Evolutionary conservation across 92 coral and sea anemone genomes (phyloP).

Genomic region (Siderastrea siderea): DNA sequence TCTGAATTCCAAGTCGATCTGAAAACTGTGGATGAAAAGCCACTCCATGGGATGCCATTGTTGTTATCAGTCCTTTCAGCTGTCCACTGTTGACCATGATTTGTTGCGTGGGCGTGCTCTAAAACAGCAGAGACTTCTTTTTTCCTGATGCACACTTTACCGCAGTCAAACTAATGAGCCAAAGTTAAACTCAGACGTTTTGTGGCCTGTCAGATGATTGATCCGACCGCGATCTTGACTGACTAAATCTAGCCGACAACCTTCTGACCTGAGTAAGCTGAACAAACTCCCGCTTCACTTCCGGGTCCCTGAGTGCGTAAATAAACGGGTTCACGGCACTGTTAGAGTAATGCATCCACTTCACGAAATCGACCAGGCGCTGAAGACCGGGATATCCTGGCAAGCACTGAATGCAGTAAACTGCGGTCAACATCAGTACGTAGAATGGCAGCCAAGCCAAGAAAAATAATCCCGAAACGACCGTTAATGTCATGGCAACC

Average conservation of each 20-base stretch:
- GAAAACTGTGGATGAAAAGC: no score
- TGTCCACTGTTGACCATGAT: no score
- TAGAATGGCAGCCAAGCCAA: slow-evolving; percentile 86
- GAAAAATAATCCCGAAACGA: slow-evolving; percentile 72
- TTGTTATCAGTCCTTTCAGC: no score
- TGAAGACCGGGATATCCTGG: slow-evolving; percentile 42
- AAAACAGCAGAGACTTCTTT: no score
- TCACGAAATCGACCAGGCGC: slow-evolving; percentile 76
- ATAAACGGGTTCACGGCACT: slow-evolving; percentile 90
- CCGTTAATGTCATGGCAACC: slow-evolving; percentile 66
- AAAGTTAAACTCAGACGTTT: not conserved
- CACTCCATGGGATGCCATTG: no score
- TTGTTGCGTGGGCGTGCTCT: no score
- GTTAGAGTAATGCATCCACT: slow-evolving; percentile 95
- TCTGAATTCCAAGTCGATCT: no score
- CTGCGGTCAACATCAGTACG: slow-evolving; percentile 61
- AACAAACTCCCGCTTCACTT: slow-evolving; percentile 74
- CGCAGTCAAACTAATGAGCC: not conserved
- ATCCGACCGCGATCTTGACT: not conserved
- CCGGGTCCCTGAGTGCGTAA: slow-evolving; percentile 83
- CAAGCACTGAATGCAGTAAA: slow-evolving; percentile 62
- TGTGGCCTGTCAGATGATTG: not conserved
- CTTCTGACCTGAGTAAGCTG: slow-evolving; percentile 22
- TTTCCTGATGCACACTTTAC: no score
- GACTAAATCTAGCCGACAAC: not conserved